Base-by-base conservation (phyloP, 2,113 vertebrate species). In the Trichechus manatus region DNA sequence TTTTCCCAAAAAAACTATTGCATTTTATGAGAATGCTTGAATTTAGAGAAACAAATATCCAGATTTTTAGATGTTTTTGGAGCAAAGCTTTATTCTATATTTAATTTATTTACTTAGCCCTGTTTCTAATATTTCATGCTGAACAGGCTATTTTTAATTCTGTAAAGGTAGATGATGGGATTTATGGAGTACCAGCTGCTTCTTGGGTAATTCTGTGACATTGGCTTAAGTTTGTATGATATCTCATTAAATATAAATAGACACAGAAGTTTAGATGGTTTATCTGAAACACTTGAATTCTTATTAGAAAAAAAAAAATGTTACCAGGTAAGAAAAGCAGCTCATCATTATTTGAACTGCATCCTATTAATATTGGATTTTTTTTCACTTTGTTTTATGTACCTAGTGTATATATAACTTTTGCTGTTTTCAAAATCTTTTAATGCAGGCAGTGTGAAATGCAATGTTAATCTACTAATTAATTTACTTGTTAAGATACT, bases 51-150 rank as follows among this genome's bases (percentile, higher is more conserved):
- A 86, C 9, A 87, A 82, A 80, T 53, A 87, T 33, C 19, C 72
- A 64, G 7, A 47, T 77, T 53, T 50, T 83, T 59, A 83, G 59
- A 44, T 82, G 20, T 11, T 17, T 59, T 33, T 80, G 85, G 4
- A 70, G 23, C 5, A 87, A 50, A 89, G 0, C 5, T 91, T 87
- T 82, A 91, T 72, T 94, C 3, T 20, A 31, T 68, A 1, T 92
- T 89, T 94, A 86, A 93, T 84, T 94, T 89, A 89, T 56, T 91
- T 94, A 93, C 17, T 3, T 92, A 75, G 75, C 4, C 2, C 44
- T 82, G 14, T 53, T 91, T 74, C 25, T 92, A 78, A 74, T 3
- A 81, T 64, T 95, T 84, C 36, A 91, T 74, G 10, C 15, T 61
- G 29, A 96, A 39, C 13, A 68, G 20, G 39, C 56, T 75, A 25